Evolutionary conservation across 37 sponge, comb jelly and placozoan species (phyloP).

Genomic region (Ianthella basta): DNA sequence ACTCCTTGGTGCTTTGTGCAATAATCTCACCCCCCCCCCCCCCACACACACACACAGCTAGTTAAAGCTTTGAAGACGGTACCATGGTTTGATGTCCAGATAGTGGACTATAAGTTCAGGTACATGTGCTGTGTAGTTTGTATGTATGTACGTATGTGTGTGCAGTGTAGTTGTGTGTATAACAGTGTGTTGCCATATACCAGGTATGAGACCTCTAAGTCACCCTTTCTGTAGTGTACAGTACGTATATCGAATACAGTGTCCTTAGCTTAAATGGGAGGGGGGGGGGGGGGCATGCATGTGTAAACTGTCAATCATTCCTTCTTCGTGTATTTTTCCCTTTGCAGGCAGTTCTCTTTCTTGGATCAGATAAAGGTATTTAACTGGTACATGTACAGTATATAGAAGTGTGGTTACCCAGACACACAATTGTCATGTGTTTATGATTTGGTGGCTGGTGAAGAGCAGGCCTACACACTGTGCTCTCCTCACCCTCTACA

Average conservation of each 20-base stretch:
- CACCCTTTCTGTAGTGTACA: too few relatives aligned
- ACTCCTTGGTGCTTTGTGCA: too few relatives aligned
- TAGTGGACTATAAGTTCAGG: conserved; percentile 75
- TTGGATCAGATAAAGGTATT: conserved; percentile 67
- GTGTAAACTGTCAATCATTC: background rate
- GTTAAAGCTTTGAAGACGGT: conserved; percentile 66
- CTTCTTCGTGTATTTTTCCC: background rate
- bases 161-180: background rate
- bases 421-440: background rate
- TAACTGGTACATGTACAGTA: background rate
- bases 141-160: background rate
- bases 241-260: too few relatives aligned
- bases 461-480: too few relatives aligned
- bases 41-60: conserved; percentile 20
- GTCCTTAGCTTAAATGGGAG: too few relatives aligned
- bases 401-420: background rate
- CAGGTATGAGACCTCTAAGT: too few relatives aligned
- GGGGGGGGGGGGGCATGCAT: too few relatives aligned
- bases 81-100: conserved; percentile 44
- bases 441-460: background rate
- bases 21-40: too few relatives aligned
- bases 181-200: background rate
- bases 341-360: conserved; percentile 53
- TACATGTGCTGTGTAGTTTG: background rate
- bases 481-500: background rate